These are phyloP conservation scores for Cryptus viduatorius DNA, from an alignment of 2,888 invertebrate species.

Conservation along the genomic window DNA sequence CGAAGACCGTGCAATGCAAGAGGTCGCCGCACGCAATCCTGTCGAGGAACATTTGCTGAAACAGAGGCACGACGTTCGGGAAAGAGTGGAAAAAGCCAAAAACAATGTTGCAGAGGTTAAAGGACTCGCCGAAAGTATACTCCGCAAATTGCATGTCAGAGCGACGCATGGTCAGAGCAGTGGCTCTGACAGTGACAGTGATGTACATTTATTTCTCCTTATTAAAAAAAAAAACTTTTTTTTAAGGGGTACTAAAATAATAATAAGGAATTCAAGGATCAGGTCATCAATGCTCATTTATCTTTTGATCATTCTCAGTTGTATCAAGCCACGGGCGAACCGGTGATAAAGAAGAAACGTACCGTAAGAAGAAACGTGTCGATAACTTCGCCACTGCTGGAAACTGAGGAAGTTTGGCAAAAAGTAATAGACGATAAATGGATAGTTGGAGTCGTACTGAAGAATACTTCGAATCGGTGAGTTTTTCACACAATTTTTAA, in stretches of 20 bases:
- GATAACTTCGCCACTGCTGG: conserved; percentile 62
- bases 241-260: too few relatives aligned
- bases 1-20: conserved; percentile 63
- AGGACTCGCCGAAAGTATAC: conserved; percentile 67
- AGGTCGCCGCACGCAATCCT: conserved; percentile 72
- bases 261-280: background rate
- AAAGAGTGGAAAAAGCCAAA: conserved; percentile 72
- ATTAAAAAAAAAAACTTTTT: background rate
- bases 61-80: conserved; percentile 71
- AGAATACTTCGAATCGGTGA: conserved; percentile 80
- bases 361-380: conserved; percentile 18
- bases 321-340: conserved; percentile 75
- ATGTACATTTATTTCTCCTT: conserved; percentile 72
- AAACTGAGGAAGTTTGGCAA: conserved; percentile 78
- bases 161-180: conserved; percentile 71
- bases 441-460: conserved; percentile 80
- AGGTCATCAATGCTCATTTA: background rate
- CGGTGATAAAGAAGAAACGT: conserved; percentile 72
- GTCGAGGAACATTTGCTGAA: conserved; percentile 77
- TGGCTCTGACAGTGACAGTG: conserved; percentile 75
- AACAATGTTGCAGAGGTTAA: conserved; percentile 72
- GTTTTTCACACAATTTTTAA: conserved; percentile 60
- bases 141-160: conserved; percentile 72
- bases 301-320: conserved; percentile 72
- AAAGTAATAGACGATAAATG: conserved; percentile 81